These are phyloP conservation scores for Melipona bicolor DNA, from an alignment of 2,888 invertebrate species.

Conservation along the genomic window DNA sequence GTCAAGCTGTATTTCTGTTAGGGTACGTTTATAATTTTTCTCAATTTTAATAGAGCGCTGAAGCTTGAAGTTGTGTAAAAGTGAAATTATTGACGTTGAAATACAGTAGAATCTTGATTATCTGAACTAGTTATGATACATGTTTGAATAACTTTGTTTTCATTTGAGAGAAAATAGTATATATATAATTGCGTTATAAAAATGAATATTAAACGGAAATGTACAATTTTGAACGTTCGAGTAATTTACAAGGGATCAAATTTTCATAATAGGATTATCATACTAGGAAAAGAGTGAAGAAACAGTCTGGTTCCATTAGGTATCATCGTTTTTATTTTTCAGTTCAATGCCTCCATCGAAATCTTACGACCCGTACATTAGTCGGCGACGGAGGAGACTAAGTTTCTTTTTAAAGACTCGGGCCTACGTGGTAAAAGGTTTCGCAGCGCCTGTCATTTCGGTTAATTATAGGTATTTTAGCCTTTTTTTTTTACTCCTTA, in stretches of 20 bases:
- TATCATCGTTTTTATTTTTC: constrained; percentile 67
- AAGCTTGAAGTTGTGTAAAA: constrained; percentile 9
- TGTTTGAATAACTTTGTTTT: no score
- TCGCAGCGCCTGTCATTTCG: constrained; percentile 60
- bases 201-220: no score
- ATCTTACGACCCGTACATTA: constrained; percentile 63
- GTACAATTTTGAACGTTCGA: no score
- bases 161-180: no score
- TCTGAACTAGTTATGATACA: neutral
- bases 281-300: neutral
- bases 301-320: constrained; percentile 29
- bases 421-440: constrained; percentile 65
- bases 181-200: no score
- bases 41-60: neutral
- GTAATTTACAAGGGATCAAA: no score
- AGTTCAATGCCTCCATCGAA: constrained; percentile 62
- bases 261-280: neutral
- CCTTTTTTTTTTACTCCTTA: constrained; percentile 51
- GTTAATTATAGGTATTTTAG: constrained; percentile 63
- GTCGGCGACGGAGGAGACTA: constrained; percentile 67
- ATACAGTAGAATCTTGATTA: neutral
- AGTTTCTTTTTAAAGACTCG: constrained; percentile 55
- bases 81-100: neutral
- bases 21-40: neutral
- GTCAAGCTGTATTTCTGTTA: constrained; percentile 18